phyloP scores from a whole-genome alignment of 2,888 invertebrate genomes.

The Nyleta sp. region DNA sequence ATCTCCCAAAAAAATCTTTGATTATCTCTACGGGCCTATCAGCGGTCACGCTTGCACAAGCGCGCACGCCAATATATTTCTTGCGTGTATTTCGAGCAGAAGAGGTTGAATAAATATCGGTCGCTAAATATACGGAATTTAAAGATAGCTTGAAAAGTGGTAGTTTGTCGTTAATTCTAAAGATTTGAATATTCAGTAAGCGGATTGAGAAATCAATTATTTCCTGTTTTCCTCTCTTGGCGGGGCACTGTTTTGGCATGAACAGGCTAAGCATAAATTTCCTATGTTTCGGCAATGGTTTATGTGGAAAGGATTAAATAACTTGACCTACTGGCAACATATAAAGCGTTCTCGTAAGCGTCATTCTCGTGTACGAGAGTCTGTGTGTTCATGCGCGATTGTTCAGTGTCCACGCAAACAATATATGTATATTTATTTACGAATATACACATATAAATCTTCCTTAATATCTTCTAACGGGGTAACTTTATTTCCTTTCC shows the following conservation, averaged over 20 bases:
- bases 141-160: slow-evolving; percentile 43
- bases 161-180: slow-evolving; percentile 51
- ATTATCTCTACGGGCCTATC: slow-evolving; percentile 12
- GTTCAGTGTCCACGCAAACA: slow-evolving; percentile 46
- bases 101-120: slow-evolving; percentile 40
- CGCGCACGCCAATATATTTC: slow-evolving; percentile 2
- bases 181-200: slow-evolving; percentile 58
- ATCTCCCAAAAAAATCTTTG: not conserved
- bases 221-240: slow-evolving; percentile 57
- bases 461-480: slow-evolving; percentile 33
- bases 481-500: slow-evolving; percentile 31
- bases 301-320: slow-evolving; percentile 80
- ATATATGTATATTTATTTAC: slow-evolving; percentile 42
- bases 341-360: slow-evolving; percentile 71
- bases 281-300: slow-evolving; percentile 76
- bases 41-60: slow-evolving; percentile 14
- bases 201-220: slow-evolving; percentile 55
- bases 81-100: slow-evolving; percentile 8
- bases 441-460: slow-evolving; percentile 26
- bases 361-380: slow-evolving; percentile 47
- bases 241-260: slow-evolving; percentile 57
- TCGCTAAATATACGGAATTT: slow-evolving; percentile 38
- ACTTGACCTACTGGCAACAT: slow-evolving; percentile 81
- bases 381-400: slow-evolving; percentile 46
- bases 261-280: slow-evolving; percentile 65